These are phyloP conservation scores for Pseudotriccus pelzelni DNA, from an alignment of 2,797 vertebrate species.

Conservation along the genomic window DNA sequence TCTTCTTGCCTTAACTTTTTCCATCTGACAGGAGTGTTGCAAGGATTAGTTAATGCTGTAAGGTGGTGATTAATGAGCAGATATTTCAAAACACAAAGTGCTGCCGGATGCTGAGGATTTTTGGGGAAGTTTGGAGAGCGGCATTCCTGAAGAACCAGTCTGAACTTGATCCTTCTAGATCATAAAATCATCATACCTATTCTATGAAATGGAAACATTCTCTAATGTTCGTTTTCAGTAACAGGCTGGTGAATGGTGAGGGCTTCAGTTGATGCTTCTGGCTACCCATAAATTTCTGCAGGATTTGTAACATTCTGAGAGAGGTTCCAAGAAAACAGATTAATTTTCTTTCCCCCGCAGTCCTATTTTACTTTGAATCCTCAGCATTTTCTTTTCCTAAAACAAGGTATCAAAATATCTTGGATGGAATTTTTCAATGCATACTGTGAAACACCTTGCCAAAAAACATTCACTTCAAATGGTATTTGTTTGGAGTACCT, in stretches of 20 bases:
- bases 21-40: not conserved
- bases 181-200: not conserved
- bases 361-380: slow-evolving; percentile 52
- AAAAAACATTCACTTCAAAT: slow-evolving; percentile 64
- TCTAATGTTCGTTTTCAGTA: not conserved
- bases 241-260: not conserved
- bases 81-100: not conserved
- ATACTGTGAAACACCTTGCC: slow-evolving; percentile 37
- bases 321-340: slow-evolving; percentile 51
- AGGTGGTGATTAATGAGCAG: not conserved
- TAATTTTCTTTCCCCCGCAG: slow-evolving; percentile 29
- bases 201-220: not conserved
- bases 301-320: slow-evolving; percentile 25
- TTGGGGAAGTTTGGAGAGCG: not conserved
- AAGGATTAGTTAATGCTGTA: not conserved
- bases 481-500: slow-evolving; percentile 65
- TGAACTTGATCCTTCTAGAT: not conserved
- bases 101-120: not conserved
- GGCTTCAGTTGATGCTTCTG: slow-evolving; percentile 33
- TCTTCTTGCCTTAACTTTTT: not conserved
- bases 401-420: slow-evolving; percentile 67
- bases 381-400: slow-evolving; percentile 65
- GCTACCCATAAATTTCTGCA: slow-evolving; percentile 42
- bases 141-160: slow-evolving; percentile 26
- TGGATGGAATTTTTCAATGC: slow-evolving; percentile 40